phyloP scores from a whole-genome alignment of 2,113 vertebrate genomes.

The Calonectris borealis region DNA sequence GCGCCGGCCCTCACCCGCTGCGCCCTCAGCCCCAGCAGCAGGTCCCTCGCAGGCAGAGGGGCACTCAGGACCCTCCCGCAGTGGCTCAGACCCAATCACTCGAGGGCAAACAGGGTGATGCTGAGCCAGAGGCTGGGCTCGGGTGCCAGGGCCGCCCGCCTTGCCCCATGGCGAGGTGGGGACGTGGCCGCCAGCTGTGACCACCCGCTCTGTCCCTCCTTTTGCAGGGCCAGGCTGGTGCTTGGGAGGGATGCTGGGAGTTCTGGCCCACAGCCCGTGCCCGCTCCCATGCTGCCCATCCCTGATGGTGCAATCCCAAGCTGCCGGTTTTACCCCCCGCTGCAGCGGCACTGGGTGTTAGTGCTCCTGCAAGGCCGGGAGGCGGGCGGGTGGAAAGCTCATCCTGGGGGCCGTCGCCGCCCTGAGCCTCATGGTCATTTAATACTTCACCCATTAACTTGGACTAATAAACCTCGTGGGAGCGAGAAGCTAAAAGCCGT shows the following conservation, averaged over 20 bases:
- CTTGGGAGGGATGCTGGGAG: not conserved
- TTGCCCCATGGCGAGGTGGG: rapidly evolving
- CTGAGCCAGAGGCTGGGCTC: not conserved
- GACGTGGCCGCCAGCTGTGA: not conserved
- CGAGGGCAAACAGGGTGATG: rapidly evolving
- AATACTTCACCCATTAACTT: constrained; percentile 66
- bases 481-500: constrained; percentile 25
- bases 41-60: not conserved
- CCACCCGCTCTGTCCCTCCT: not conserved
- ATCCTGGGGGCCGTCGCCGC: not conserved
- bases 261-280: not conserved
- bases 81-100: rapidly evolving
- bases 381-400: not conserved
- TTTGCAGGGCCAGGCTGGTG: not conserved
- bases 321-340: rapidly evolving
- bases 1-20: rapidly evolving
- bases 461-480: not conserved
- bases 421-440: not conserved
- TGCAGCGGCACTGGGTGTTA: rapidly evolving
- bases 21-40: not conserved
- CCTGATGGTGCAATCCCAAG: not conserved
- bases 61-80: rapidly evolving
- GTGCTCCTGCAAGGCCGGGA: rapidly evolving
- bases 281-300: rapidly evolving
- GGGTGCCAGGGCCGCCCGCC: rapidly evolving